Base-by-base conservation (phyloP, 2,797 vertebrate genomes). In the Poecilia gillii region DNA sequence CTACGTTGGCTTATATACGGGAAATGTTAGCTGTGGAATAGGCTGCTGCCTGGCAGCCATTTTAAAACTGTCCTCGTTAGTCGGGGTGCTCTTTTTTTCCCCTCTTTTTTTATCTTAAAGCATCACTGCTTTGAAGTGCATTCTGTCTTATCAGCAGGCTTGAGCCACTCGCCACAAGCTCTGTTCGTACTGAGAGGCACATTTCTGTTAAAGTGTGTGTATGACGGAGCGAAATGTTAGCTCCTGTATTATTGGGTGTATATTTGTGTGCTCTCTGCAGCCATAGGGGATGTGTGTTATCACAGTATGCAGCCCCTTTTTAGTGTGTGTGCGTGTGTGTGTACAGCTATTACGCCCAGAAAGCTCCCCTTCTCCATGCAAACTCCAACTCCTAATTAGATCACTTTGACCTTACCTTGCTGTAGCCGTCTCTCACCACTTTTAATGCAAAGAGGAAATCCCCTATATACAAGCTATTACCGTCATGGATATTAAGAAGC, bases 141-240 rank as follows among this genome's bases (percentile, higher is more conserved):
- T 92, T 93, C 89, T 89, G 91, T 93, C 90, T 94, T 94, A 94
- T 95, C 94, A 93, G 91, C 88, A 85, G 81, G 78, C 89, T 84
- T 62, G 87, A 90, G 86, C 87, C 82, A 76, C 90, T 89, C 39
- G 87, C 92, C 87, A 92, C 74, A 2, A 94, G 93, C 92, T 81
- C 71, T 81, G 75, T 80, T 78, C 77, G 80, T 79, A 78, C 46
- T 72, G 73, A 72, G 77, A 80, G 80, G 83, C 75, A 51, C 3
- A 80, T 85, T 85, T 87, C 49, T 66, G 51, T 79, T 68, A 28
- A 41, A n/a, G 74, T 76, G 77, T 82, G 51, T 25, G 45, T 72
- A 72, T 53, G 66, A 81, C 47, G 45, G 33, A 81, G 70, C 0
- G 25, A 47, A 77, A 87, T 87, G 14, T 64, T 51, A 62, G 72